Base-by-base conservation (phyloP, 2,888 invertebrate genomes). In the Tiliacea citrago region DNA sequence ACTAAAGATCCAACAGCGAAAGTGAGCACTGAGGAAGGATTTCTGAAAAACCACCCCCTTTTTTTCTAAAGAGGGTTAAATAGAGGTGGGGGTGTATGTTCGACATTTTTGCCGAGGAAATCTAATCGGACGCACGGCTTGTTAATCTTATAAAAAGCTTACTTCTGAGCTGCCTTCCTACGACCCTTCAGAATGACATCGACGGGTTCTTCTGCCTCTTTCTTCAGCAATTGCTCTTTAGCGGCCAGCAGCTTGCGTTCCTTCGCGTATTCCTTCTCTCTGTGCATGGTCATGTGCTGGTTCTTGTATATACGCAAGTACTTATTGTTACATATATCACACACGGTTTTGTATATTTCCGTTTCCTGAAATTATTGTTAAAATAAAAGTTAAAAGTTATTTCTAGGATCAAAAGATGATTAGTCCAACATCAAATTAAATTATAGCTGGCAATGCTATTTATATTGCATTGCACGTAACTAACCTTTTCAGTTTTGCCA, bases 231-330 rank as follows among this genome's bases (percentile, higher is more conserved):
- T 51, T 86, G 88, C 58, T 90, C 88, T 57, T 85, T 81, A 45
- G 86, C 81, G 42, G 68, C 68, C 51, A 82, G 67, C 10, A 83
- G 24, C 81, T 88, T 92, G 10, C 88, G 87, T 69, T 91, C 89
- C 62, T 81, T 86, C 0, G 86, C 86, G 8, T 82, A 73, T 60
- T 90, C 91, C 73, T 94, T 90, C 65, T 95, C 94, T 35, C 87
- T 92, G 82, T 97, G 97, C 82, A 90, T 84, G 70, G 94, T 92
- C 90, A 97, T 96, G 87, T 98, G 98, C 68, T 96, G 95, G 67
- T 95, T 95, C 88, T 97, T 93, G 81, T 97, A 97, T 68, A 97
- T 95, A 49, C 97, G 97, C 91, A 92, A 91, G 88, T 91, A 97
- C 92, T 84, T 94, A 85, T 90, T 91, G 61, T 94, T 89, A 86